These are phyloP conservation scores for Heterodera carotae DNA, from an alignment of 1,140 invertebrate genomes.

Conservation along the genomic window DNA sequence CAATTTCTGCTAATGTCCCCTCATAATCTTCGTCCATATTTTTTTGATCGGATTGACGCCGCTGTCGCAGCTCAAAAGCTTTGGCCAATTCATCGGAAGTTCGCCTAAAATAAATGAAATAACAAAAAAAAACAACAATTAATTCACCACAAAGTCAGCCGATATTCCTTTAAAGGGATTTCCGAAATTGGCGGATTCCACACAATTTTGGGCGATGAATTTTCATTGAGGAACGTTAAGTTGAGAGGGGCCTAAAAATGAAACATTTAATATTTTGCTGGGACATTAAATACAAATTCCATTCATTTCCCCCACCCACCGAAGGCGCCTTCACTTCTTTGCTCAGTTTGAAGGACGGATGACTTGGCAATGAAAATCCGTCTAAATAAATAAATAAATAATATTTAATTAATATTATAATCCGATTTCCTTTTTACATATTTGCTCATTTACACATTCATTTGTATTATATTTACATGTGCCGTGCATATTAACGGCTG, in stretches of 20 bases:
- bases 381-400: no score
- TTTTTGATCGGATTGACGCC: conserved; percentile 20
- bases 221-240: conserved; percentile 40
- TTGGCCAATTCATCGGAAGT: conserved; percentile 31
- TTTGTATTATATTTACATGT: conserved; percentile 22
- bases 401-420: no score
- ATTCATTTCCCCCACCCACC: neutral
- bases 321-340: conserved; percentile 59
- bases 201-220: conserved; percentile 25
- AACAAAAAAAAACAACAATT: conserved; percentile 1
- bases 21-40: conserved; percentile 41
- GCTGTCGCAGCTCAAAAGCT: conserved; percentile 40
- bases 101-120: conserved; percentile 8
- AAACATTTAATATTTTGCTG: neutral
- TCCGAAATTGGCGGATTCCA: conserved; percentile 59
- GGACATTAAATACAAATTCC: neutral
- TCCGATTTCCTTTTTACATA: no score
- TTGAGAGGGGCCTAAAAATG: conserved; percentile 44
- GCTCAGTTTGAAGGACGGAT: conserved; percentile 55
- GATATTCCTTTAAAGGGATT: conserved; percentile 58
- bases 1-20: conserved; percentile 26
- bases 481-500: conserved; percentile 48
- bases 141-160: conserved; percentile 33
- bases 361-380: conserved; percentile 53
- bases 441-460: conserved; percentile 6